Evolutionary conservation across 2,888 invertebrate genomes (phyloP).

Genomic region (Brenthis daphne): DNA sequence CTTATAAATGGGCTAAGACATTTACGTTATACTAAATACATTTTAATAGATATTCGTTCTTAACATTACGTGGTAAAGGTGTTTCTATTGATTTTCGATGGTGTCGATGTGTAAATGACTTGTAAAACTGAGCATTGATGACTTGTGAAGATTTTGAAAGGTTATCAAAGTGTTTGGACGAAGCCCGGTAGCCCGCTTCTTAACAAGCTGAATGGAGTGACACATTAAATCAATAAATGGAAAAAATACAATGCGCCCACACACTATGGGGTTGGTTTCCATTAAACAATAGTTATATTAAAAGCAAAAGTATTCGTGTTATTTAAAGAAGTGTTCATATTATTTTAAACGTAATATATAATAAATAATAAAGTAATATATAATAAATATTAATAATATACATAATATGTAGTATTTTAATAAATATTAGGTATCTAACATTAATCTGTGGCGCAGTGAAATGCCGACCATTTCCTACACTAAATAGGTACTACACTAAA

Average conservation of each 20-base stretch:
- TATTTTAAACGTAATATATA: too few relatives aligned
- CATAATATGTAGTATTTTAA: too few relatives aligned
- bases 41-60: conserved; percentile 5
- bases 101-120: conserved; percentile 20
- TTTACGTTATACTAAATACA: conserved; percentile 27
- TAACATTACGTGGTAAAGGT: conserved; percentile 36
- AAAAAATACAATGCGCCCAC: conserved; percentile 66
- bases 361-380: too few relatives aligned
- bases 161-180: conserved; percentile 51
- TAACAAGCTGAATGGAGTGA: conserved; percentile 68
- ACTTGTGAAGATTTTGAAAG: conserved; percentile 56
- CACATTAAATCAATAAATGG: conserved; percentile 65
- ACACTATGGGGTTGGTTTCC: conserved; percentile 50
- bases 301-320: not conserved
- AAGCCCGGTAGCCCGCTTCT: conserved; percentile 69
- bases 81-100: conserved; percentile 18
- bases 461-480: too few relatives aligned
- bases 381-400: too few relatives aligned
- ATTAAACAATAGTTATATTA: conserved; percentile 35
- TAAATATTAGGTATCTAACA: too few relatives aligned
- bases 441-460: too few relatives aligned
- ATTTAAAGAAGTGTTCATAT: too few relatives aligned
- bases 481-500: too few relatives aligned
- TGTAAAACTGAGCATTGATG: conserved; percentile 44
- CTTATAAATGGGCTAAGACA: conserved; percentile 43